These are phyloP conservation scores for Astropecten irregularis DNA, from an alignment of 53 echinoderm and acorn worm genomes.

Conservation along the genomic window DNA sequence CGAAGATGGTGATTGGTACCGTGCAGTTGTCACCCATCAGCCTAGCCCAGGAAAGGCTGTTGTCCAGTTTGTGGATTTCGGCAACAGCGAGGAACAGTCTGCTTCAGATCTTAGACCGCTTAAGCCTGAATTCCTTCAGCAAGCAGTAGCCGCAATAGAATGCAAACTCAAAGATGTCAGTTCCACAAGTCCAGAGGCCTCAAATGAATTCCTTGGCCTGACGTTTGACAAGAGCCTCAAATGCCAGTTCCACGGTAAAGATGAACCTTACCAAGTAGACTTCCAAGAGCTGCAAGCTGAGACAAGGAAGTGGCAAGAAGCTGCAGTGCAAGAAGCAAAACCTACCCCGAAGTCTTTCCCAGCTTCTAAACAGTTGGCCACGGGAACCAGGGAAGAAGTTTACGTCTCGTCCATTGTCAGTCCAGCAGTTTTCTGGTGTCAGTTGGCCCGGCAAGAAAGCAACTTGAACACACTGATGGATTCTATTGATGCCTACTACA, in stretches of 20 bases:
- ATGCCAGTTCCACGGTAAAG: constrained; percentile 63
- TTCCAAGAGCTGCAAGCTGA: constrained; percentile 52
- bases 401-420: constrained; percentile 67
- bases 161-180: constrained; percentile 63
- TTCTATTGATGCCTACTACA: constrained; percentile 43
- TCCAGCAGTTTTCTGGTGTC: constrained; percentile 77
- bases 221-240: constrained; percentile 68
- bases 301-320: neutral
- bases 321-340: neutral
- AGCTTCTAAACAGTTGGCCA: constrained; percentile 1
- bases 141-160: constrained; percentile 68
- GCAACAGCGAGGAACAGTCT: constrained; percentile 73
- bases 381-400: constrained; percentile 53
- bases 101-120: constrained; percentile 62
- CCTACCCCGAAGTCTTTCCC: neutral
- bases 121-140: constrained; percentile 61
- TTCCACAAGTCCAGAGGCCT: constrained; percentile 32
- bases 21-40: constrained; percentile 66
- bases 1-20: constrained; percentile 89
- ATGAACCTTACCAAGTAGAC: constrained; percentile 61
- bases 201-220: constrained; percentile 33
- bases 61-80: constrained; percentile 92
- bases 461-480: constrained; percentile 37
- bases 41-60: constrained; percentile 48
- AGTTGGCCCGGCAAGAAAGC: constrained; percentile 43